Conservation (phyloP, 1,140 invertebrate genomes). For the Maconellicoccus hirsutus region DNA sequence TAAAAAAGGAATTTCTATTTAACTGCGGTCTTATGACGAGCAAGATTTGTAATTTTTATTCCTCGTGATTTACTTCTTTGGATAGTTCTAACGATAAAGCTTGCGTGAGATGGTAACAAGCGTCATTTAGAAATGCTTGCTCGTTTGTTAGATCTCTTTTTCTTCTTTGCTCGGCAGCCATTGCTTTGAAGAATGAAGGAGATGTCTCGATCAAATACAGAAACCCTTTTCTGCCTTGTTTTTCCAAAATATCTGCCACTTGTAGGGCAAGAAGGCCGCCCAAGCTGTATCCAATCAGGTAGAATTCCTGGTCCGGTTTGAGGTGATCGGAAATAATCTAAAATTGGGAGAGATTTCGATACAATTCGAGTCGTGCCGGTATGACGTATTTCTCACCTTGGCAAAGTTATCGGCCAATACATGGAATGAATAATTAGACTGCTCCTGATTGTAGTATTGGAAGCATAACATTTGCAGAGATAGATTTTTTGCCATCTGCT, state of each 20-base stretch:
- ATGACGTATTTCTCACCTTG: too few relatives aligned
- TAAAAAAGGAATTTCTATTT: conserved; percentile 24
- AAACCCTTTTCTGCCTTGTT: conserved; percentile 37
- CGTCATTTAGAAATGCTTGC: conserved; percentile 27
- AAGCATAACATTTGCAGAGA: conserved; percentile 51
- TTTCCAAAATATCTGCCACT: conserved; percentile 43
- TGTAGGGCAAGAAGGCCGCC: conserved; percentile 45
- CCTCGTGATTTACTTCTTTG: conserved; percentile 27
- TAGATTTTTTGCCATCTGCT: conserved; percentile 45
- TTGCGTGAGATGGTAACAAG: conserved; percentile 27
- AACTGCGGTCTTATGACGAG: too few relatives aligned
- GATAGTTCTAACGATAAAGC: too few relatives aligned
- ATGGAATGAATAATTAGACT: too few relatives aligned
- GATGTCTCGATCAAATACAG: conserved; percentile 37
- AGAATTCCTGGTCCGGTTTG: conserved; percentile 41
- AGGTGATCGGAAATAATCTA: too few relatives aligned
- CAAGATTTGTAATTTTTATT: too few relatives aligned
- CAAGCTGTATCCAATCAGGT: conserved; percentile 51
- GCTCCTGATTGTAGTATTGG: too few relatives aligned
- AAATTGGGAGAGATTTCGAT: too few relatives aligned
- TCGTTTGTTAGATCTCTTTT: conserved; percentile 21
- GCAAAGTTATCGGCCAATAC: too few relatives aligned
- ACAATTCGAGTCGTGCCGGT: too few relatives aligned
- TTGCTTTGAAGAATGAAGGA: conserved; percentile 34
- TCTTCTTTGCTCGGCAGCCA: conserved; percentile 18